Conservation (phyloP, 2,797 vertebrate genomes). For the Anomalospiza imberbis region DNA sequence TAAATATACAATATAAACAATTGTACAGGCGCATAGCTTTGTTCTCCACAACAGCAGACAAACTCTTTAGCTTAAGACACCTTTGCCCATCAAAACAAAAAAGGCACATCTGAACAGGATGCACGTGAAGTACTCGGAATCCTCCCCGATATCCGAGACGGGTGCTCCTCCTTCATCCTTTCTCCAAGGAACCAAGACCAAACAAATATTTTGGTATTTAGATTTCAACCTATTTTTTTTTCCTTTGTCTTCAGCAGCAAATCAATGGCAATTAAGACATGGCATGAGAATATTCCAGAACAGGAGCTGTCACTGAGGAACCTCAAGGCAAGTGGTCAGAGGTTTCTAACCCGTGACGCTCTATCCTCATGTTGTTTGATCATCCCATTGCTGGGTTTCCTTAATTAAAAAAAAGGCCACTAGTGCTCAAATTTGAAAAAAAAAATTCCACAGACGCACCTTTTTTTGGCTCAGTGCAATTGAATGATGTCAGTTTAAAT, state of each 20-base stretch:
- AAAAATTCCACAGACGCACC: constrained; percentile 63
- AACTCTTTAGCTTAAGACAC: constrained; percentile 79
- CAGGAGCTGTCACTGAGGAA: constrained; percentile 41
- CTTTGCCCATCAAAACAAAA: constrained; percentile 82
- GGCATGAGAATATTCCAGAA: constrained; percentile 51
- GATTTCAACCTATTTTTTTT: constrained; percentile 28
- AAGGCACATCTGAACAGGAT: constrained; percentile 92
- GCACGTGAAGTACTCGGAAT: constrained; percentile 62
- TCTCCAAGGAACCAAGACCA: constrained; percentile 45
- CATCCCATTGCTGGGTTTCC: constrained; percentile 66
- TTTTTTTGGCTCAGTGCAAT: constrained; percentile 77
- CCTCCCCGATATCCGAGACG: not conserved
- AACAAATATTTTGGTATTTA: constrained; percentile 61
- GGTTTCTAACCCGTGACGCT: constrained; percentile 17
- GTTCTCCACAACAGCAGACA: constrained; percentile 86
- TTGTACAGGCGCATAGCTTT: constrained; percentile 88
- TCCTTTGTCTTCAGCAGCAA: constrained; percentile 72
- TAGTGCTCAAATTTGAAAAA: constrained; percentile 74
- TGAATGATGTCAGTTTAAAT: constrained; percentile 57
- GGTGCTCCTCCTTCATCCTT: constrained; percentile 43
- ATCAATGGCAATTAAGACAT: constrained; percentile 72
- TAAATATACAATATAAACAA: constrained; percentile 82
- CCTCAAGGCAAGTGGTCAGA: constrained; percentile 51
- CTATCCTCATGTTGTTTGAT: constrained; percentile 23
- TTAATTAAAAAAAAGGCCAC: constrained; percentile 80